Percentiles rank a stretch among this genome's conserved stretches.
phyloP scores from a whole-genome alignment of 1,140 invertebrate genomes.

The Doryteuthis pealeii region DNA sequence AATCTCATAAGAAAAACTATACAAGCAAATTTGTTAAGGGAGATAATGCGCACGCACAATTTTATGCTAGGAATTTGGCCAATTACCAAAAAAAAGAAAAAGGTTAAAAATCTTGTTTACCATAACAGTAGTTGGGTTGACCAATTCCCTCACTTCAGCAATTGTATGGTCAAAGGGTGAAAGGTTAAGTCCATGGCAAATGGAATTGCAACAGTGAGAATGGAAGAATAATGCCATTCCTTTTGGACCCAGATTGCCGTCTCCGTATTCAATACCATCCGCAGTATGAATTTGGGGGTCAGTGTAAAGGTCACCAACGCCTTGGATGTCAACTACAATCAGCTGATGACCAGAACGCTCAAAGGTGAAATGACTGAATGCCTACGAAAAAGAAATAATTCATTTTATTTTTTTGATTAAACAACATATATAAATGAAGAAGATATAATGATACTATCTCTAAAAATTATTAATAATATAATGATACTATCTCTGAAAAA shows the following conservation, averaged over 20 bases:
- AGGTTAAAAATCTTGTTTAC: too few species aligned
- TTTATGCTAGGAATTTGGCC: too few species aligned
- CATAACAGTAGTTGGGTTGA: background rate
- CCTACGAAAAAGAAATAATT: slow-evolving; percentile 44
- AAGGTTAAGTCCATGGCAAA: slow-evolving; percentile 64
- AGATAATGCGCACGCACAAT: too few species aligned
- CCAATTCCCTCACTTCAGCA: slow-evolving; percentile 46
- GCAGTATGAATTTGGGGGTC: slow-evolving; percentile 68
- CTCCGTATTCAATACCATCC: slow-evolving; percentile 63
- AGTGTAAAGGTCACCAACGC: slow-evolving; percentile 69
- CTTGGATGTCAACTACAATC: slow-evolving; percentile 69
- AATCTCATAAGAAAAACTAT: too few species aligned
- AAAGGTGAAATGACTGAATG: slow-evolving; percentile 70
- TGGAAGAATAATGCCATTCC: slow-evolving; percentile 70
- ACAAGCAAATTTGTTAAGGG: too few species aligned
- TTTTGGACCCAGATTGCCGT: slow-evolving; percentile 66
- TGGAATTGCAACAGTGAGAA: slow-evolving; percentile 66
- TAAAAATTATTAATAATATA: too few species aligned
- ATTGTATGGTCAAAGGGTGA: slow-evolving; percentile 64
- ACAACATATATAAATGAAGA: too few species aligned
- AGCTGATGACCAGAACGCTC: slow-evolving; percentile 67
- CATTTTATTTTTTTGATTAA: background rate
- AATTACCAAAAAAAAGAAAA: too few species aligned
- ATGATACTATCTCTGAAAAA: too few species aligned
- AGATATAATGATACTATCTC: too few species aligned